Percentiles rank a stretch among this genome's conserved stretches.
Conservation (phyloP, 2,113 vertebrate genomes). For the Semicossyphus pulcher region DNA sequence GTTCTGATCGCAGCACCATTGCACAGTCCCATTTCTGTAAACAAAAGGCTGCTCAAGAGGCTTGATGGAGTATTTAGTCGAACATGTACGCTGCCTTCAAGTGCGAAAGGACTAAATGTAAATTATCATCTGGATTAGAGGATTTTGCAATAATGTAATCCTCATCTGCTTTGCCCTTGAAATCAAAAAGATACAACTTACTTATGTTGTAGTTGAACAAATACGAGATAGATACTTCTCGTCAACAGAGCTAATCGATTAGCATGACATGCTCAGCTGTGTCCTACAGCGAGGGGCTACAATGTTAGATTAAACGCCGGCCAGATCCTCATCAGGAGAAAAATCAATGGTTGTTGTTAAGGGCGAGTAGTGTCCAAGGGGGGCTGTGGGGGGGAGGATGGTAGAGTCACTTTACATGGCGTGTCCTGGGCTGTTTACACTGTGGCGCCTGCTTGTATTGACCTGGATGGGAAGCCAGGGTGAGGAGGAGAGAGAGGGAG, state of each 20-base stretch:
- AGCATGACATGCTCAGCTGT: slow-evolving; percentile 90
- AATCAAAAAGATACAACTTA: no score
- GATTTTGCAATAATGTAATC: slow-evolving; percentile 83
- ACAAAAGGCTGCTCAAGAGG: slow-evolving; percentile 88
- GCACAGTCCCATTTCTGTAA: slow-evolving; percentile 91
- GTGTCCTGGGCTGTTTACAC: slow-evolving; percentile 83
- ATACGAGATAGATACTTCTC: slow-evolving; percentile 40
- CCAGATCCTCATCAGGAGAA: slow-evolving; percentile 90
- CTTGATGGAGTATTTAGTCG: slow-evolving; percentile 87
- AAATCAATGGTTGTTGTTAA: slow-evolving; percentile 96
- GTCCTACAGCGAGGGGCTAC: slow-evolving; percentile 92
- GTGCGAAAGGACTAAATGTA: slow-evolving; percentile 96
- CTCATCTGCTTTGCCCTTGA: slow-evolving; percentile 86
- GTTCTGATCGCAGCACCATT: slow-evolving; percentile 86
- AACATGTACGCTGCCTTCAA: slow-evolving; percentile 89
- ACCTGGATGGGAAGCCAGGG: slow-evolving; percentile 80
- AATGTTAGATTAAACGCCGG: slow-evolving; percentile 97
- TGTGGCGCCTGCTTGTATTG: slow-evolving; percentile 90
- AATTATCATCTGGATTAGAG: slow-evolving; percentile 91
- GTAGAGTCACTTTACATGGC: slow-evolving; percentile 89
- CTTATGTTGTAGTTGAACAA: no score
- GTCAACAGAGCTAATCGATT: slow-evolving; percentile 86
- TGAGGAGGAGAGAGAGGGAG: slow-evolving; percentile 13
- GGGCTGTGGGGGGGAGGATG: slow-evolving; percentile 50
- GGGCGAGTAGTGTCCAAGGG: slow-evolving; percentile 83